phyloP scores from a whole-genome alignment of 2,888 invertebrate species.

The Lithophane ornitopus region DNA sequence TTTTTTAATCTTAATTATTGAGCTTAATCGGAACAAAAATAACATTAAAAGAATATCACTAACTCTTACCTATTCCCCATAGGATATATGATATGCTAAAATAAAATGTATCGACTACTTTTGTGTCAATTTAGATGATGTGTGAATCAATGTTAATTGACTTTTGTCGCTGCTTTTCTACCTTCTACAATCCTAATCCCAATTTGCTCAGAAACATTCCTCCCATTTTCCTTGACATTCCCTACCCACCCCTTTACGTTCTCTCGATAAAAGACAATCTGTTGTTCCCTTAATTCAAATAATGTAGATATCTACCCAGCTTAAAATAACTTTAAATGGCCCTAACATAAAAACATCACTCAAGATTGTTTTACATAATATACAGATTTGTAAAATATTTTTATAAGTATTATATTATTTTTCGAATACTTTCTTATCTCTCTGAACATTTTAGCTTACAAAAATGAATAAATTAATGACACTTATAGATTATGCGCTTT shows the following conservation, averaged over 20 bases:
- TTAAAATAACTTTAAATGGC: conserved; percentile 21
- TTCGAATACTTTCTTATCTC: conserved; percentile 1
- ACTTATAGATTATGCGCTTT: conserved; percentile 27
- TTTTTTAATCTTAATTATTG: neutral
- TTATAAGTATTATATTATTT: neutral
- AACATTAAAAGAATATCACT: neutral
- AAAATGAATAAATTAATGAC: conserved; percentile 13
- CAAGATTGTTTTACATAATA: neutral
- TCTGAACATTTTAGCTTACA: neutral
- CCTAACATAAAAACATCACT: neutral
- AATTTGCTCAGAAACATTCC: conserved; percentile 58
- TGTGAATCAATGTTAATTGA: neutral
- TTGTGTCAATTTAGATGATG: neutral
- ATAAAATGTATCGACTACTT: neutral
- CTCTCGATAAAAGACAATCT: conserved; percentile 65
- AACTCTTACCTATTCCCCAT: neutral
- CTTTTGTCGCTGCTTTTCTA: neutral
- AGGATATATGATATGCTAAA: neutral
- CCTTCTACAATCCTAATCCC: neutral
- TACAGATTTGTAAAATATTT: neutral
- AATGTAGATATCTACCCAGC: conserved; percentile 2
- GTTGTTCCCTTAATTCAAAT: neutral
- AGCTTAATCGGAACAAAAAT: neutral
- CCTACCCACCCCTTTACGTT: conserved; percentile 58
- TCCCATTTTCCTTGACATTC: conserved; percentile 58